Base-by-base conservation (phyloP, 1,140 invertebrate genomes). In the Caenorhabditis brenneri region DNA sequence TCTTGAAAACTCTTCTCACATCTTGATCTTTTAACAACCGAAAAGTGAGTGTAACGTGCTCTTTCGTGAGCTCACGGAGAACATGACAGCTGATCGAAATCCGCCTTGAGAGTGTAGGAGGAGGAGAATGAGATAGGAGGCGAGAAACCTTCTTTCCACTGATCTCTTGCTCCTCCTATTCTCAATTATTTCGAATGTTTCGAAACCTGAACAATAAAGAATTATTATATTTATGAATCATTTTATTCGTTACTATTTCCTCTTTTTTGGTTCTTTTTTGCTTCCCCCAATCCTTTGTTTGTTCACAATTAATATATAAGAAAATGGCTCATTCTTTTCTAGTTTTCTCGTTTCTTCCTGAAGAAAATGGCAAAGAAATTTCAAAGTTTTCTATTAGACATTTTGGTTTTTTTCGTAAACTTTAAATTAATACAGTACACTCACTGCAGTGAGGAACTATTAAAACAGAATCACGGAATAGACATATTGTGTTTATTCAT, bases 51-150 rank as follows among this genome's bases (percentile, higher is more conserved):
- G 65, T 74, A 74, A 74, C 65, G 65, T 74, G 36, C 36, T 24
- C 36, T 24, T 55, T 27, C 19, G 19, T 74, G 65, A 42, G 36
- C 65, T 65, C 60, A 65, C 60, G 60, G 36, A 74, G 65, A 74
- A 74, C 65, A 74, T 74, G 65, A 42, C 65, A 74, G 65, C 65
- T 74, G 65, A 74, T 74, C 65, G 65, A 42, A 46, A 74, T 74
- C 36, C 36, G 65, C 58, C 58, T 74, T 36, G 65, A 74, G 65
- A 74, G 65, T 12, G 65, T 36, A 31, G n/a, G n/a, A n/a, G n/a
- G n/a, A n/a, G n/a, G n/a, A n/a, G n/a, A n/a, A n/a, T n/a, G n/a
- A n/a, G n/a, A n/a, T n/a, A n/a, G n/a, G n/a, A n/a, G 58, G 33
- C 58, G 33, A 58, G 24, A 27, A 58, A 58, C 24, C 10, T 58